A percentile compares a stretch with the other conserved stretches of the same genome.
Evolutionary conservation across 2,888 invertebrate species (phyloP).

Genomic region (Drosophila greeni): DNA sequence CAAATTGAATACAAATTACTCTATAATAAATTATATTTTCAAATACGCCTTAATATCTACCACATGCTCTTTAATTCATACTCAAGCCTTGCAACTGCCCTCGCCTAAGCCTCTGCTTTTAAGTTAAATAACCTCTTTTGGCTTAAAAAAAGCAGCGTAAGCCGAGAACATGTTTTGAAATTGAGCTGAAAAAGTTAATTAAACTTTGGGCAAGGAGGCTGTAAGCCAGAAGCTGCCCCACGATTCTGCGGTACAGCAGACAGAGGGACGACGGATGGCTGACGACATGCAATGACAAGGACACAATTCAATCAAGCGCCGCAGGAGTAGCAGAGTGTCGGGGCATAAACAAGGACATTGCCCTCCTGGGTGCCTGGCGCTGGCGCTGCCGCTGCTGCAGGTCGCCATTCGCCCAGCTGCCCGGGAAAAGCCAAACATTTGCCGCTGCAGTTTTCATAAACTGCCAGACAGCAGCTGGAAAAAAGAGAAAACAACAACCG

Average conservation of each 20-base stretch:
- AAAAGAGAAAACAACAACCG: conserved; percentile 20
- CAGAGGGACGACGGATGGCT: conserved; percentile 13
- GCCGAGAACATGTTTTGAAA: conserved; percentile 55
- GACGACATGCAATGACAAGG: conserved; percentile 61
- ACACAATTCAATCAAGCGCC: conserved; percentile 72
- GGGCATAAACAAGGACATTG: conserved; percentile 73
- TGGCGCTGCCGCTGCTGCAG: conserved; percentile 1
- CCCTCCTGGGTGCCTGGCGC: conserved; percentile 61
- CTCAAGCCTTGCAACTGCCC: background rate
- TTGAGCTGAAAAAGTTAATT: conserved; percentile 65
- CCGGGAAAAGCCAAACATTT: conserved; percentile 52
- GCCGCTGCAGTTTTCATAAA: conserved; percentile 71
- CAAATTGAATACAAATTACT: conserved; percentile 2
- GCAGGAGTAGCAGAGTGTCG: conserved; percentile 55
- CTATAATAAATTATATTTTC: background rate
- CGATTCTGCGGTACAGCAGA: conserved; percentile 4
- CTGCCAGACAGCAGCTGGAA: conserved; percentile 46
- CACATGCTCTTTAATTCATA: background rate
- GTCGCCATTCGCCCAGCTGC: conserved; percentile 3
- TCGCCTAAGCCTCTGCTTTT: conserved; percentile 6
- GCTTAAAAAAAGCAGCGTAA: background rate
- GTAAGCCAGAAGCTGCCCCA: background rate
- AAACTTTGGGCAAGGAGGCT: conserved; percentile 49
- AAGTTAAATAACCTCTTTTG: conserved; percentile 3
- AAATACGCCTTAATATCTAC: background rate